Evolutionary conservation across 2,888 invertebrate genomes (phyloP), one percentile per base, ranked within the genome.

Genomic region (Neuroscelio doddi): DNA sequence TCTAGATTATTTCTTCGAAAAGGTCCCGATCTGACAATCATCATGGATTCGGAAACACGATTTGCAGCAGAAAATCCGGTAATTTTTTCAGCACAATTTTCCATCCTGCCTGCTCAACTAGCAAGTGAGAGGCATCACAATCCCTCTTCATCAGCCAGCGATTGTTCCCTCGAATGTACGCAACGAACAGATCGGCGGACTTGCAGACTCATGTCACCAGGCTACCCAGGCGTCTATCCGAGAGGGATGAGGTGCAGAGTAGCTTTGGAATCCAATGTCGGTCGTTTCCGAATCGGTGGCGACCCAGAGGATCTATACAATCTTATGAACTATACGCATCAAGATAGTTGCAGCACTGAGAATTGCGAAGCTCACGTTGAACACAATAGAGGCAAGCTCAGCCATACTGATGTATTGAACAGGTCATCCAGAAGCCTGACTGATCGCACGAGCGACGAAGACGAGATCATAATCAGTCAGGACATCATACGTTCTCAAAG

Each of bases 11-110:
- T 80, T 45, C 64, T 79, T 5, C 69, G 77, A 32, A 74, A 71
- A 39, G 80, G 80, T 0, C 79, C 80, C 0, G 76, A 80, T 17
- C 50, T 80, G 24, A 76, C 75, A n/a, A 73, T 80, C 42, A 68
- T 72, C 4, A 74, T 80, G 72, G 75, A 74, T 42, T 80, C 80
- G 2, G 80, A 80, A 42, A 71, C 57, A 9, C 73, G 71, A 12
- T 80, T 79, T 51, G 80, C 80, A 10, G 78, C 76, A 1, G 75
- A 75, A 24, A 79, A 80, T 45, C 80, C 80, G 1, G 80, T 80
- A 10, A 78, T 80, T 32, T 80, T 80, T 67, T 79, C 79, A 16
- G 80, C 80, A 0, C 80, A 80, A 45, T 80, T 76, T 38, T 80
- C 80, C 8, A 70, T 80, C 10, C 63, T 80, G 8, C 78, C 78